phyloP scores from a whole-genome alignment of 30 jellyfish, hydroid and myxozoan species.

The Hydra vulgaris region DNA sequence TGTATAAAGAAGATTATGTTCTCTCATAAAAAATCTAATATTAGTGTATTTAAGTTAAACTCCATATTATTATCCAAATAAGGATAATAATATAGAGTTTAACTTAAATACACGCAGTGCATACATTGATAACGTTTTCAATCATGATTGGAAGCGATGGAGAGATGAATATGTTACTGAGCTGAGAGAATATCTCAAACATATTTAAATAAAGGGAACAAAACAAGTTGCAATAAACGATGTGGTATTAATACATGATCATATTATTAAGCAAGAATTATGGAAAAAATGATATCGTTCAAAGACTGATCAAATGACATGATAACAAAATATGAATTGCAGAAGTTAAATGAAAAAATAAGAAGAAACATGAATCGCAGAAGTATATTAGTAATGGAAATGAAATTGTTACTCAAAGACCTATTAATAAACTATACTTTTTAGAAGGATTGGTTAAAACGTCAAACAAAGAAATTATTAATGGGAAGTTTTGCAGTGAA shows the following conservation, averaged over 20 bases:
- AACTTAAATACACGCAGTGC: background rate
- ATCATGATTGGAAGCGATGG: background rate
- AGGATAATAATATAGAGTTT: background rate
- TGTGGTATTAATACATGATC: background rate
- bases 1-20: no score
- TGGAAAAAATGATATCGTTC: background rate
- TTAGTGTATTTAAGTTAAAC: no score
- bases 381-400: background rate
- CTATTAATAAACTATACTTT: background rate
- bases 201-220: background rate
- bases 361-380: background rate
- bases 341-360: background rate
- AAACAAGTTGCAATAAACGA: background rate
- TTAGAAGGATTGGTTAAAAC: background rate
- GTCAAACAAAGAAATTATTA: background rate
- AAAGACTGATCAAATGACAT: background rate
- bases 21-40: no score
- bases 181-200: background rate
- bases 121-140: background rate
- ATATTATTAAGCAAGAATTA: background rate
- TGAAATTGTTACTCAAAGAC: background rate
- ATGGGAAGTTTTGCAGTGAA: background rate
- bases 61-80: no score
- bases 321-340: background rate
- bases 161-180: background rate